Evolutionary conservation across 2,113 vertebrate genomes (phyloP), one percentile per base, ranked within the genome.

Genomic region (Trematocara variabile): DNA sequence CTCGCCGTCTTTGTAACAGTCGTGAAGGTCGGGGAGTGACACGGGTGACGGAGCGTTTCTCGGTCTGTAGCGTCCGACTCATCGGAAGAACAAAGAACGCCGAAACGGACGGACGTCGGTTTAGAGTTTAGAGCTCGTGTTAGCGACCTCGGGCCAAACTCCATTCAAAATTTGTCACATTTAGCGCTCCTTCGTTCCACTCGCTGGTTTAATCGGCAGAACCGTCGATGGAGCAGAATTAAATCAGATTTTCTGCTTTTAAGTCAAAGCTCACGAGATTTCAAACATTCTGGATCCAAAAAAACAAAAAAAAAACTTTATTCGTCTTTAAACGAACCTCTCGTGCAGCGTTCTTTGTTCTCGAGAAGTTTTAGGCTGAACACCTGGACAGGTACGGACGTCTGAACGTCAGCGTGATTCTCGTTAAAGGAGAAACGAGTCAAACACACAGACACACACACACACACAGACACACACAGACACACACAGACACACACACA

Each of bases 401-500:
- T 48, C 39, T 48, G 55, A 60, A 48, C 7, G 3, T 4, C 25
- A 12, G 22, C 10, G 7, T 4, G 55, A 25, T 16, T 25, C 52
- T 41, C 33, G 5, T 22, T 55, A 11, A 55, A 39, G 39, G 7
- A 41, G 4, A 54, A 30, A 73, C 3, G 22, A 46, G 13, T 14
- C 68, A 28, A 18, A 70, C 20, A 75, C 16, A 34, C 44, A 30
- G 13, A 3, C 4, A 0, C 12, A 1, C 54, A 5, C 10, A 3
- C 34, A 34, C 2, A 22, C 2, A 22, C 22, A 22, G 2, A 22
- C 2, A 0, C 39, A 2, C 39, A 1, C 39, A 0, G 5, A 1
- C 3, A 13, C 8, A 28, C 16, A 3, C 4, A 2, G 4, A 3
- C 41, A 41, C n/a, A 18, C 53, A 20, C 22, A 22, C 22, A 22